Conservation (phyloP, 1,140 invertebrate species). For the Drosophila baimaii region DNA sequence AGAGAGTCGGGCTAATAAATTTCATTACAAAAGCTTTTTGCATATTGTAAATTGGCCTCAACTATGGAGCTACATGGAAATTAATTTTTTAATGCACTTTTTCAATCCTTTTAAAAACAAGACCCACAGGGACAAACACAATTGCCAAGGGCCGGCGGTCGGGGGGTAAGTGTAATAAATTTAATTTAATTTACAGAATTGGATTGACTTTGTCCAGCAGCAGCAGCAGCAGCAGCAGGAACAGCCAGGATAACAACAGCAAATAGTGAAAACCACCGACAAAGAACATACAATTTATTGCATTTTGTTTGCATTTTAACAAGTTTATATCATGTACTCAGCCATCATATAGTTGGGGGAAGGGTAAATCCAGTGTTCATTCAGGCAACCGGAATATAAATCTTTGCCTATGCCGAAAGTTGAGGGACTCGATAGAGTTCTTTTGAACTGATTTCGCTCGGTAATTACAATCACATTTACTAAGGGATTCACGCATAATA, state of each 20-base stretch:
- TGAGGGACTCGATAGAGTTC: not conserved
- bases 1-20: constrained; percentile 44
- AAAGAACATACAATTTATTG: constrained; percentile 66
- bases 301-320: constrained; percentile 77
- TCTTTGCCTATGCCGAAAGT: not conserved
- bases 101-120: constrained; percentile 66
- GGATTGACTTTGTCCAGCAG: constrained; percentile 59
- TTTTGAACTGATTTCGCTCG: constrained; percentile 13
- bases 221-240: constrained; percentile 9
- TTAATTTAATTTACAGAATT: constrained; percentile 77
- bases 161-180: constrained; percentile 66
- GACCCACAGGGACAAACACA: constrained; percentile 16
- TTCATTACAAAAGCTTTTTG: constrained; percentile 46
- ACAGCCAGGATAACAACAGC: constrained; percentile 41
- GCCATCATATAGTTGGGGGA: not conserved
- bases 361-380: not conserved
- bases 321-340: constrained; percentile 62
- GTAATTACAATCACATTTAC: constrained; percentile 35
- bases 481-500: constrained; percentile 13
- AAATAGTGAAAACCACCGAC: constrained; percentile 44
- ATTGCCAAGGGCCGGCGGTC: constrained; percentile 1
- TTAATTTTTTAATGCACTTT: constrained; percentile 73
- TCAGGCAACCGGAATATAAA: not conserved
- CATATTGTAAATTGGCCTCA: constrained; percentile 66
- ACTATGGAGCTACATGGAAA: constrained; percentile 45